Evolutionary conservation across 2,888 invertebrate genomes (phyloP), one percentile per base, ranked within the genome.

Genomic region (Perithous albicinctus): DNA sequence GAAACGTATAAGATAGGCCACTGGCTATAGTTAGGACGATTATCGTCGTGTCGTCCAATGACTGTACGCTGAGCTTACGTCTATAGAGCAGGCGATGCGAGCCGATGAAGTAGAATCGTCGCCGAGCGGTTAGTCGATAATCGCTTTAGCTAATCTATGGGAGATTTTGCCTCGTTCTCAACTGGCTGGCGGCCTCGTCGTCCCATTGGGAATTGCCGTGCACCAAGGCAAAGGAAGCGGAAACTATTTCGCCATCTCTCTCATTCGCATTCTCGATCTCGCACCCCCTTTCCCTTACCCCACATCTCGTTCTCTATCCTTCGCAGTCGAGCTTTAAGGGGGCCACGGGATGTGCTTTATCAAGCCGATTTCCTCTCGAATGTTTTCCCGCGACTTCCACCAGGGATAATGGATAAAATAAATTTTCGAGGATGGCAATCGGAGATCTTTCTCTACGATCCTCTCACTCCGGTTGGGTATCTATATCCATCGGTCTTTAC

Each of bases 61-160:
- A 73, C 46, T 69, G 73, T 12, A 48, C 56, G 23, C 41, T 56
- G 32, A 69, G 63, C 43, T 63, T 63, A 69, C 63, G 26, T 43
- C 54, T 20, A 43, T 64, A 32, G 61, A 41, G 29, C 29, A 26
- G 48, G 46, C 59, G 64, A 76, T 61, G 48, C 67, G 67, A 82
- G 63, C 63, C 82, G 77, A 83, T 83, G 80, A 83, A 83, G 80
- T 83, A 78, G 83, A 80, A 83, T 80, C 80, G 80, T 83, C 83
- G 80, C 80, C 74, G 69, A 82, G 80, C 73, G 72, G 80, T 78
- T 81, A 77, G 77, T 83, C 82, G 82, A 85, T 85, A 85, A 85
- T 85, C 80, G 82, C 78, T 83, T 84, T 85, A 70, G 56, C 79
- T 84, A 82, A 85, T 85, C 85, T 83, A 85, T 84, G 83, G 73